These are phyloP conservation scores for Agapostemon virescens DNA, from an alignment of 2,888 invertebrate genomes.

Conservation along the genomic window DNA sequence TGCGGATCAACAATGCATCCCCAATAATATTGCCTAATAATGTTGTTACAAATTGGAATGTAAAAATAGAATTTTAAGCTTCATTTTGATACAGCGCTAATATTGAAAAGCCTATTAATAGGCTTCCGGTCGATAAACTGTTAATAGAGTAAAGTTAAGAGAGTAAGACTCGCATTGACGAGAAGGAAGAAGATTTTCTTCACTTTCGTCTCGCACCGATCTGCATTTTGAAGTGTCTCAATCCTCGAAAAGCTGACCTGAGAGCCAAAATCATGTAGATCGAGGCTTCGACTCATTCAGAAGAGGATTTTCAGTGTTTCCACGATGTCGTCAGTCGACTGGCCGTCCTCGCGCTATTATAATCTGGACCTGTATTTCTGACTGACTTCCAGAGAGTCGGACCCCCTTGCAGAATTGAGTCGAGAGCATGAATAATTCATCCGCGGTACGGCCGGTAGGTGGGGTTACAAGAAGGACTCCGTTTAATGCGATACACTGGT, in stretches of 20 bases:
- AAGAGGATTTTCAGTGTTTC: conserved; percentile 59
- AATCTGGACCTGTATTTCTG: conserved; percentile 73
- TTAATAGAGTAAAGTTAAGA: too few relatives aligned
- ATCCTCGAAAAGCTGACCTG: neutral
- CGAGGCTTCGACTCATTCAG: neutral
- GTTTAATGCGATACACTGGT: conserved; percentile 78
- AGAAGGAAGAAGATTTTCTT: neutral
- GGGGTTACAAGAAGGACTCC: conserved; percentile 69
- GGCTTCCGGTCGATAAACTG: too few relatives aligned
- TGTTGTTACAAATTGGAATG: too few relatives aligned
- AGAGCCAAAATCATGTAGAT: neutral
- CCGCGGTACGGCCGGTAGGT: conserved; percentile 52
- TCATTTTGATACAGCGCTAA: too few relatives aligned
- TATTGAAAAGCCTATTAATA: too few relatives aligned
- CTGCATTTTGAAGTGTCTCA: neutral
- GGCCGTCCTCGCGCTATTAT: conserved; percentile 68
- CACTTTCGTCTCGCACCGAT: neutral
- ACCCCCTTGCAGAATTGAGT: conserved; percentile 77
- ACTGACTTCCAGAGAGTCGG: conserved; percentile 73
- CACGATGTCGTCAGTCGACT: conserved; percentile 49
- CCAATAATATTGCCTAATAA: too few relatives aligned
- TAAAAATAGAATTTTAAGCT: too few relatives aligned
- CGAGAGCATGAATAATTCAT: conserved; percentile 78
- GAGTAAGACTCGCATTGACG: neutral
- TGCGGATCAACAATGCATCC: too few relatives aligned